Conservation (phyloP, 1,140 invertebrate genomes). For the Copidosoma floridanum region DNA sequence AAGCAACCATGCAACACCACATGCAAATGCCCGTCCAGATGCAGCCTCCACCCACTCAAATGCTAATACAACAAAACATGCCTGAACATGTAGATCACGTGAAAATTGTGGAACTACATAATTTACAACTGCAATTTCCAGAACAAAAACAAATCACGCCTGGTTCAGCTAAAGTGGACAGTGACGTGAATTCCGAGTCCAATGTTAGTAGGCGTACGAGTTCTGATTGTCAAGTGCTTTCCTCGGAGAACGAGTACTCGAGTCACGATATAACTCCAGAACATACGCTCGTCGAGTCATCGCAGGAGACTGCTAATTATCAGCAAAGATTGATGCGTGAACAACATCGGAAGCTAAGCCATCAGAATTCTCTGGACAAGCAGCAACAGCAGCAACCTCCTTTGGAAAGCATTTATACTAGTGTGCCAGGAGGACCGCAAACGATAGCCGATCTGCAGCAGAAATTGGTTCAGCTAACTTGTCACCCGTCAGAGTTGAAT, state of each 20-base stretch:
- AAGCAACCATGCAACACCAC: slow-evolving; percentile 35
- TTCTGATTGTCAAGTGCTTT: slow-evolving; percentile 48
- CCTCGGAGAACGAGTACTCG: slow-evolving; percentile 49
- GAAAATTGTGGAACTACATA: slow-evolving; percentile 34
- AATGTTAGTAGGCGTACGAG: slow-evolving; percentile 46
- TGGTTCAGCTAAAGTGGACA: slow-evolving; percentile 39
- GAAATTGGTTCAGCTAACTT: slow-evolving; percentile 59
- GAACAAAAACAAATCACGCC: slow-evolving; percentile 35
- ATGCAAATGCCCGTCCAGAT: slow-evolving; percentile 31
- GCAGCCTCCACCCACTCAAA: slow-evolving; percentile 30
- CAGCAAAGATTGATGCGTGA: slow-evolving; percentile 44
- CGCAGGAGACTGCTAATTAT: slow-evolving; percentile 39
- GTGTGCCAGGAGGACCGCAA: slow-evolving; percentile 44
- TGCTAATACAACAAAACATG: slow-evolving; percentile 36
- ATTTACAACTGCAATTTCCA: slow-evolving; percentile 43
- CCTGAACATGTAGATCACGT: slow-evolving; percentile 29
- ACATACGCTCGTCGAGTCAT: slow-evolving; percentile 50
- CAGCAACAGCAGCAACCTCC: background rate
- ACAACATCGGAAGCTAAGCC: slow-evolving; percentile 54
- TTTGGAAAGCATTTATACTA: background rate
- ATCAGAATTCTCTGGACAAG: slow-evolving; percentile 59
- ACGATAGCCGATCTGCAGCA: slow-evolving; percentile 61
- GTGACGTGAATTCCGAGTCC: slow-evolving; percentile 40
- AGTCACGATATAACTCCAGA: slow-evolving; percentile 54
- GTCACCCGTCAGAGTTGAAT: slow-evolving; percentile 57